phyloP scores from a whole-genome alignment of 2,888 invertebrate species.

The Drosophila paranaensis region DNA sequence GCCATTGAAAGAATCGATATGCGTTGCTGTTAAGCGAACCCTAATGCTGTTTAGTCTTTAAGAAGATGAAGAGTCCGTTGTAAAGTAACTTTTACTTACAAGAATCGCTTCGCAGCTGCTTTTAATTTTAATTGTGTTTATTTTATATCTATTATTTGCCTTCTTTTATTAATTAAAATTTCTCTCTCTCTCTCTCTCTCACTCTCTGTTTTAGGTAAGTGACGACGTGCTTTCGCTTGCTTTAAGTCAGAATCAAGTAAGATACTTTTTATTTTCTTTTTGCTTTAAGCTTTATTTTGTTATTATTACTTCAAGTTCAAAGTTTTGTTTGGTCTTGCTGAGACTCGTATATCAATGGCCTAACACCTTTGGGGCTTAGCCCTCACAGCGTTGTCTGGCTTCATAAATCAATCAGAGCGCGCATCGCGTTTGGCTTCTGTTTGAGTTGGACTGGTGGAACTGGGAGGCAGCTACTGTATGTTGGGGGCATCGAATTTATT shows the following conservation, averaged over 20 bases:
- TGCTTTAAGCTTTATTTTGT: conserved; percentile 9
- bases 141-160: not conserved
- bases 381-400: conserved; percentile 46
- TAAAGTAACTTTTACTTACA: not conserved
- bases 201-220: conserved; percentile 79
- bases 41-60: no score
- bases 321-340: not conserved
- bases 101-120: not conserved
- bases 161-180: not conserved
- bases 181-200: no score
- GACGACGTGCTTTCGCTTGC: conserved; percentile 82
- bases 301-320: not conserved
- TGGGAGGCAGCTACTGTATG: not conserved
- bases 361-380: conserved; percentile 45
- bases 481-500: conserved; percentile 10
- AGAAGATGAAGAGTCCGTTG: not conserved
- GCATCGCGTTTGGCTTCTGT: conserved; percentile 33
- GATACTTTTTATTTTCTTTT: conserved; percentile 45
- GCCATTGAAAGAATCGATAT: not conserved
- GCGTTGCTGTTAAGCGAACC: no score
- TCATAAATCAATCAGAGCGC: conserved; percentile 73
- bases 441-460: not conserved
- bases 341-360: conserved; percentile 20
- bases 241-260: conserved; percentile 82
- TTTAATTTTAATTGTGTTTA: not conserved